A percentile compares a stretch with the other conserved stretches of the same genome.
Evolutionary conservation across 2,113 vertebrate species (phyloP).

Genomic region (Petaurus breviceps): DNA sequence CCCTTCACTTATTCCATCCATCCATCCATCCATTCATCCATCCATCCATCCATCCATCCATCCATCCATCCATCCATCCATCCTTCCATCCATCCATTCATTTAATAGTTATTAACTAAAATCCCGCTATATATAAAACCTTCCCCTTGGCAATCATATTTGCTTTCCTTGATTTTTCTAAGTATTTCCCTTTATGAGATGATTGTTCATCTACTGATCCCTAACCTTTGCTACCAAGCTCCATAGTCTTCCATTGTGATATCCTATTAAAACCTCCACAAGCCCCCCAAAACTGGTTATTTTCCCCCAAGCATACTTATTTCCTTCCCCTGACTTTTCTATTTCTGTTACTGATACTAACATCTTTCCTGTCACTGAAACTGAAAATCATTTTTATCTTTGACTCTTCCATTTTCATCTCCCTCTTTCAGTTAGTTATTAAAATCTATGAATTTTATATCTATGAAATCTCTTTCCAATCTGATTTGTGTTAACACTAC

Average conservation of each 20-base stretch:
- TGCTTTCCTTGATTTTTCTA: neutral
- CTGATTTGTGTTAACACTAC: neutral
- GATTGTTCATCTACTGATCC: neutral
- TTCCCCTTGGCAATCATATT: neutral
- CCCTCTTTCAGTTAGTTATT: neutral
- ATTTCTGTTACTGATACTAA: neutral
- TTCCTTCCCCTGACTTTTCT: neutral
- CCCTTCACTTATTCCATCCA: neutral
- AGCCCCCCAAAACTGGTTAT: neutral
- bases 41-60: neutral
- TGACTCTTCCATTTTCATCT: neutral
- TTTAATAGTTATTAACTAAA: neutral
- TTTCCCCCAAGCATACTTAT: neutral
- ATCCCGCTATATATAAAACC: neutral
- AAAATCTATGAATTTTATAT: neutral
- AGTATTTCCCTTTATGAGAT: neutral
- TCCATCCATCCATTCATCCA: neutral
- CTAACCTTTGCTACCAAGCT: neutral
- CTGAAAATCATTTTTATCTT: neutral
- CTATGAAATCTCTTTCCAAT: neutral
- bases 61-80: neutral
- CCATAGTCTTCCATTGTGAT: neutral
- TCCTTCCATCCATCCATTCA: neutral
- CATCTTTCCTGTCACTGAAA: neutral
- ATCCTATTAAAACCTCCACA: neutral